These are phyloP conservation scores for Tipula confusa DNA, from an alignment of 2,888 invertebrate genomes.

Conservation along the genomic window DNA sequence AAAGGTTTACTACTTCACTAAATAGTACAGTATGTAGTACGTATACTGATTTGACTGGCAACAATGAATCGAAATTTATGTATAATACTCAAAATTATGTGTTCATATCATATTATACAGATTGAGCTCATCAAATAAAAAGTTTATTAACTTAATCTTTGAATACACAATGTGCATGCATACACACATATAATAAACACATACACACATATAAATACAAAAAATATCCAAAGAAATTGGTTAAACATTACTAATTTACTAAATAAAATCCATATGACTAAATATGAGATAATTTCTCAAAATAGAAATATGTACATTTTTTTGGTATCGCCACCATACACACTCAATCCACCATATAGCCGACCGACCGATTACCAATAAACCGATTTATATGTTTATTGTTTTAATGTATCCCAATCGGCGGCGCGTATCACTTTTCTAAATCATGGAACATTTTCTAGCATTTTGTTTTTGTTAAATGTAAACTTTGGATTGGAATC, in stretches of 20 bases:
- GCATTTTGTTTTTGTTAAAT: neutral
- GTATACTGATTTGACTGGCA: neutral
- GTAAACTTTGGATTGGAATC: neutral
- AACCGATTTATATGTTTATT: neutral
- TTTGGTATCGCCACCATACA: neutral
- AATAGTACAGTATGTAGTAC: too few relatives aligned
- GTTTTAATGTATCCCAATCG: neutral
- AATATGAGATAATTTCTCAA: conserved; percentile 6
- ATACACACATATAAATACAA: neutral
- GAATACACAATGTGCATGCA: too few relatives aligned
- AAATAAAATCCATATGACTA: conserved; percentile 3
- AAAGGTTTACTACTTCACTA: neutral
- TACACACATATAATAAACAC: too few relatives aligned
- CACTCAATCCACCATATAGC: too few relatives aligned
- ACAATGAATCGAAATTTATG: neutral
- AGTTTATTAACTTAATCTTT: neutral
- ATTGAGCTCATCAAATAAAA: neutral
- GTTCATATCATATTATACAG: neutral
- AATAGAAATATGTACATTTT: neutral
- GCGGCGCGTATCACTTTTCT: neutral
- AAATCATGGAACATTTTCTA: neutral
- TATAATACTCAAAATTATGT: neutral
- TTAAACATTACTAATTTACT: conserved; percentile 12
- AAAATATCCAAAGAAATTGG: neutral
- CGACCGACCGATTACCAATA: neutral